Evolutionary conservation across 2,888 invertebrate genomes (phyloP).

Genomic region (Drosophila flavopinicola): DNA sequence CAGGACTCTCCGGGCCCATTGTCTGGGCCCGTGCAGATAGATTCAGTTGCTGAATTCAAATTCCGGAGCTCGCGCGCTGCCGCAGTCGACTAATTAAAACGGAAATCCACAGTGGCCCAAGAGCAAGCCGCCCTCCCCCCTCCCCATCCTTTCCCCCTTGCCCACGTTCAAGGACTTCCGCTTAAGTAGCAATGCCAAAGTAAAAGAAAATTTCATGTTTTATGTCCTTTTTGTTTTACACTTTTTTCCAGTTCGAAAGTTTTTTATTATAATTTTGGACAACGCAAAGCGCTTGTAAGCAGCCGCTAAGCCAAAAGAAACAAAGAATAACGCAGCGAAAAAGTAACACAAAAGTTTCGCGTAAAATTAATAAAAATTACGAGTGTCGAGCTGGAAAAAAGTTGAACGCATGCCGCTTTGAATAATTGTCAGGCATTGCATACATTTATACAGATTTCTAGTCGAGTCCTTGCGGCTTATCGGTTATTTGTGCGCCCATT

Average conservation of each 20-base stretch:
- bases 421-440: conserved; percentile 57
- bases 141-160: not conserved
- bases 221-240: conserved; percentile 49
- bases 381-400: conserved; percentile 60
- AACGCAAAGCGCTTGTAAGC: conserved; percentile 71
- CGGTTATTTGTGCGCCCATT: conserved; percentile 41
- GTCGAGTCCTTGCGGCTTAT: conserved; percentile 30
- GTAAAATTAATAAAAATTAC: conserved; percentile 78
- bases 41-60: conserved; percentile 62
- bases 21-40: conserved; percentile 37
- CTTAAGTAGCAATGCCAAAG: conserved; percentile 71
- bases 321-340: conserved; percentile 8
- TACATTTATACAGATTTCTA: conserved; percentile 26
- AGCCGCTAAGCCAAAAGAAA: conserved; percentile 60
- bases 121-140: conserved; percentile 14
- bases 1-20: conserved; percentile 48
- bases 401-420: conserved; percentile 55
- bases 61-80: conserved; percentile 41
- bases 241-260: conserved; percentile 32
- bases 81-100: conserved; percentile 76
- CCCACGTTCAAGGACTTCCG: conserved; percentile 50
- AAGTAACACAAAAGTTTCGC: conserved; percentile 45
- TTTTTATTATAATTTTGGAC: conserved; percentile 64
- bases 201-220: conserved; percentile 73
- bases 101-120: conserved; percentile 73